phyloP scores from a whole-genome alignment of 2,888 invertebrate species.

The Diadegma fenestrale region DNA sequence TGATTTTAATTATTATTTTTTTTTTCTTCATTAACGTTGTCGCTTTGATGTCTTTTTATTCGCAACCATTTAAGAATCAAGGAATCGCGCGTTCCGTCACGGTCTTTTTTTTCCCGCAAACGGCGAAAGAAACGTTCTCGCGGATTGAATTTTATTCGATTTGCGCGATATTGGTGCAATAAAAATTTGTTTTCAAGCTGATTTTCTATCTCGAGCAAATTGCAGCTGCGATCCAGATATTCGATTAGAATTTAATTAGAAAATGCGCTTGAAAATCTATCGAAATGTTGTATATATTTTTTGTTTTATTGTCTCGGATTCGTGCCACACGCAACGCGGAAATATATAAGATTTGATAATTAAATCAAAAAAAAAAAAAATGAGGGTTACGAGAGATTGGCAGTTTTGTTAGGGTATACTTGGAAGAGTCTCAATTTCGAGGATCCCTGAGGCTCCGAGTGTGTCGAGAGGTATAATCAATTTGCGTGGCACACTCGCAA shows the following conservation, averaged over 20 bases:
- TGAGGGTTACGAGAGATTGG: conserved; percentile 10
- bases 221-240: not conserved
- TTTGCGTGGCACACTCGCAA: conserved; percentile 58
- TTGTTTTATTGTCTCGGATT: not conserved
- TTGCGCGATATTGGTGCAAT: not conserved
- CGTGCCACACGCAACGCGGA: conserved; percentile 14
- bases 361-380: conserved; percentile 7
- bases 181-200: conserved; percentile 11
- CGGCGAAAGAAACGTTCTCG: not conserved
- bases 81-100: not conserved
- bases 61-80: not conserved
- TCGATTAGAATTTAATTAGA: not conserved
- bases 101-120: not conserved
- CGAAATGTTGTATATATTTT: not conserved
- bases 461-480: conserved; percentile 59
- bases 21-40: not conserved
- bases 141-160: conserved; percentile 11
- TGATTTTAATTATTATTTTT: conserved; percentile 38
- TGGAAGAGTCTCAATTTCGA: conserved; percentile 39
- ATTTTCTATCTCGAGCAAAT: conserved; percentile 14
- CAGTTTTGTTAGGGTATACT: conserved; percentile 24
- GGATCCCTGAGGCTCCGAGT: conserved; percentile 16
- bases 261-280: not conserved
- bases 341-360: not conserved
- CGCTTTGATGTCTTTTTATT: not conserved